Evolutionary conservation across 1,140 invertebrate genomes (phyloP).

Genomic region (Calliphora vicina): DNA sequence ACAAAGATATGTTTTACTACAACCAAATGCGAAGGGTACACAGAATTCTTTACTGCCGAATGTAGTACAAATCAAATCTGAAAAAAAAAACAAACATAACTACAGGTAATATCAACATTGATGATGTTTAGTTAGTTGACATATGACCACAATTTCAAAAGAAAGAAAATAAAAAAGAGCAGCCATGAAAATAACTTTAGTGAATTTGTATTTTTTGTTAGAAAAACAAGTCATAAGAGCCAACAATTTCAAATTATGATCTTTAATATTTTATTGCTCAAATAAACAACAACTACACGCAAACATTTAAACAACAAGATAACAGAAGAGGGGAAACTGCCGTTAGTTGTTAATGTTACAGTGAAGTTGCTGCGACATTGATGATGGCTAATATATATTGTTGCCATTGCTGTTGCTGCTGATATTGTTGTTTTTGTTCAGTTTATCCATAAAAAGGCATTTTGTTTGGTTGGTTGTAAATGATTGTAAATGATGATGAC

Average conservation of each 20-base stretch:
- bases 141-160: background rate
- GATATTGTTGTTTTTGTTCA: background rate
- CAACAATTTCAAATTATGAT: background rate
- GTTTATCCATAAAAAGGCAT: background rate
- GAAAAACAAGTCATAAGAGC: background rate
- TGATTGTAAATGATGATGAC: background rate
- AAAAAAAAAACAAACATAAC: background rate
- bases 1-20: no score
- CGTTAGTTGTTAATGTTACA: background rate
- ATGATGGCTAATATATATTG: background rate
- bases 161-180: background rate
- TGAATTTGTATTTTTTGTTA: background rate
- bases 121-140: background rate
- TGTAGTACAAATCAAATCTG: no score
- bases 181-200: background rate
- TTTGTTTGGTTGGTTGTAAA: background rate
- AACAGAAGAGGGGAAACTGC: background rate
- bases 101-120: background rate
- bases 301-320: background rate
- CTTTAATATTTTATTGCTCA: background rate
- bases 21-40: no score
- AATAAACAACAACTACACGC: background rate
- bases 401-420: background rate
- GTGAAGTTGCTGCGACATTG: background rate
- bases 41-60: no score